phyloP scores from a whole-genome alignment of 2,888 invertebrate species.

The Stomorhina lunata region DNA sequence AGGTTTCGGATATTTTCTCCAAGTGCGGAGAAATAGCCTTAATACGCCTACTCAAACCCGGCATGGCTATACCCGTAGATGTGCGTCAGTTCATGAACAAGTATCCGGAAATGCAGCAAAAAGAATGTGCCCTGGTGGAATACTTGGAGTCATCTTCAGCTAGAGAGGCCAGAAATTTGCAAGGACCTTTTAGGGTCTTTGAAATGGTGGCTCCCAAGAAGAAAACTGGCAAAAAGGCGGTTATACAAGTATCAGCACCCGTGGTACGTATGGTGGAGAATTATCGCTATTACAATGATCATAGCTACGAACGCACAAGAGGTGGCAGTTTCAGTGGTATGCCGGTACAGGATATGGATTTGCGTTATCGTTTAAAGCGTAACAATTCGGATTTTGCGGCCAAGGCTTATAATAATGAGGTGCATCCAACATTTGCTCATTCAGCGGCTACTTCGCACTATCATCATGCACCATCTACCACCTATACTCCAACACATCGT shows the following conservation, averaged over 20 bases:
- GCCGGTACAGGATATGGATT: slow-evolving; percentile 77
- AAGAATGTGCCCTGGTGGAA: slow-evolving; percentile 94
- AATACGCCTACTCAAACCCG: slow-evolving; percentile 92
- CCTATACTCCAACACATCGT: slow-evolving; percentile 68
- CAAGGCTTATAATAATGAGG: slow-evolving; percentile 61
- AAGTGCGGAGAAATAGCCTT: slow-evolving; percentile 94
- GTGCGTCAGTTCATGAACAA: slow-evolving; percentile 94
- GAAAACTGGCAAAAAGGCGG: slow-evolving; percentile 84
- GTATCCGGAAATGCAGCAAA: slow-evolving; percentile 91
- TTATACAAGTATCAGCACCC: slow-evolving; percentile 77
- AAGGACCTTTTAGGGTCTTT: slow-evolving; percentile 85
- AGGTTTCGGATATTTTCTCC: slow-evolving; percentile 94
- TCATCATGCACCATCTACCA: slow-evolving; percentile 66
- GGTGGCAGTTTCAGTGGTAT: slow-evolving; percentile 79
- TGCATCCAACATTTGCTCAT: slow-evolving; percentile 40
- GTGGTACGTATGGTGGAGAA: slow-evolving; percentile 83
- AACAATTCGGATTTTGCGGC: slow-evolving; percentile 77
- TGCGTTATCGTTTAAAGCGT: slow-evolving; percentile 76
- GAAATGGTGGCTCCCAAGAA: slow-evolving; percentile 90
- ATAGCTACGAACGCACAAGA: slow-evolving; percentile 77
- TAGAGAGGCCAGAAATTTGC: slow-evolving; percentile 87
- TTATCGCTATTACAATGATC: slow-evolving; percentile 82
- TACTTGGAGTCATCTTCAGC: slow-evolving; percentile 94
- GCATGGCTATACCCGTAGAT: slow-evolving; percentile 94
- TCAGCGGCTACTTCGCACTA: slow-evolving; percentile 56